Conservation (phyloP, 2,113 vertebrate genomes). For the Pelmatolapia mariae region DNA sequence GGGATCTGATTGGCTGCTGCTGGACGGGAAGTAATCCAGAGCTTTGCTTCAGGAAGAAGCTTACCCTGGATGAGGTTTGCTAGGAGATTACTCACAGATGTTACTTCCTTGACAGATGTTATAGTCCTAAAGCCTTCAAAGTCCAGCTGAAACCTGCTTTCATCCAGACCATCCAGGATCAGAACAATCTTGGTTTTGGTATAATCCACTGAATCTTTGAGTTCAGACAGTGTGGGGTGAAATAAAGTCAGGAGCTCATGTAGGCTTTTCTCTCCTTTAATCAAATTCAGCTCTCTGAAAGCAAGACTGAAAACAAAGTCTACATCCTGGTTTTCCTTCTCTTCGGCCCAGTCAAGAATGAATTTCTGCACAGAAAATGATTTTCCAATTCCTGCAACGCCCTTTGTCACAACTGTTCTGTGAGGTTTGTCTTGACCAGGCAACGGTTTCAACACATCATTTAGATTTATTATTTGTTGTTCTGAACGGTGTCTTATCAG, state of each 20-base stretch:
- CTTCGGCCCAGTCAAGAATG: slow-evolving; percentile 41
- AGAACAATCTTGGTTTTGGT: not conserved
- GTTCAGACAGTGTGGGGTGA: not conserved
- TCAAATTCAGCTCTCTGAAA: slow-evolving; percentile 43
- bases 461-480: too few relatives aligned
- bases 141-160: slow-evolving; percentile 35
- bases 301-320: slow-evolving; percentile 39
- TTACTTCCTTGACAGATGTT: not conserved
- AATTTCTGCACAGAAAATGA: slow-evolving; percentile 36
- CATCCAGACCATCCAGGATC: slow-evolving; percentile 57
- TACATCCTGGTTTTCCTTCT: not conserved
- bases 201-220: not conserved
- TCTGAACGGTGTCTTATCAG: rapidly evolving
- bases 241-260: slow-evolving; percentile 5
- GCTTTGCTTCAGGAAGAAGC: slow-evolving; percentile 18
- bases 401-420: slow-evolving; percentile 23
- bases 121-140: not conserved
- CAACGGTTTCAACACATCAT: too few relatives aligned
- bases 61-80: slow-evolving; percentile 36
- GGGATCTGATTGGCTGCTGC: slow-evolving; percentile 39
- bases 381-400: slow-evolving; percentile 46
- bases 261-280: not conserved
- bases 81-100: slow-evolving; percentile 8
- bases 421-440: not conserved
- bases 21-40: slow-evolving; percentile 52